Evolutionary conservation across 2,888 invertebrate species (phyloP).

Genomic region (Xestia rhomboidea): DNA sequence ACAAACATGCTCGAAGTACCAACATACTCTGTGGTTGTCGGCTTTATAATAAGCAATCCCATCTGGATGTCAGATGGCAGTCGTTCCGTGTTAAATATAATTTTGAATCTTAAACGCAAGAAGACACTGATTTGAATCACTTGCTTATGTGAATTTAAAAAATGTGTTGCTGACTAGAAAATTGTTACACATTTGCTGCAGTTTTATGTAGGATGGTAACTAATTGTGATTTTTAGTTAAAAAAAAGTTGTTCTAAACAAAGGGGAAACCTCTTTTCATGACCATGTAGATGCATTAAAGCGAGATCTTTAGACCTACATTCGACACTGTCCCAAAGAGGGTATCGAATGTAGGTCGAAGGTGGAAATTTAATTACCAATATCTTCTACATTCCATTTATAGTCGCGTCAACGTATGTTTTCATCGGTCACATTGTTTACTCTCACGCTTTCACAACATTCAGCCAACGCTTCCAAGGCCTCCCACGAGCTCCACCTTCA

Average conservation of each 20-base stretch:
- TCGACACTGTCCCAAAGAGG: not conserved
- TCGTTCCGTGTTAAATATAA: not conserved
- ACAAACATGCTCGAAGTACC: constrained; percentile 3
- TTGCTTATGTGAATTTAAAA: not conserved
- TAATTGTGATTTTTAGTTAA: not conserved
- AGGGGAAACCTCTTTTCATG: not conserved
- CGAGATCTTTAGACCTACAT: too few relatives aligned
- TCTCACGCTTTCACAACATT: constrained; percentile 43
- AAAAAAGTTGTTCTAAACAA: not conserved
- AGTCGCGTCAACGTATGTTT: constrained; percentile 10
- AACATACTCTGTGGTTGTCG: not conserved
- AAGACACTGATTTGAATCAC: constrained; percentile 4
- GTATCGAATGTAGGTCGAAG: constrained; percentile 2
- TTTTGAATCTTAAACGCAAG: not conserved
- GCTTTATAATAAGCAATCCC: constrained; percentile 16
- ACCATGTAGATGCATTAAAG: too few relatives aligned
- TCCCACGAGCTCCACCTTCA: constrained; percentile 33
- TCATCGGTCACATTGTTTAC: constrained; percentile 34
- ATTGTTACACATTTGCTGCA: not conserved
- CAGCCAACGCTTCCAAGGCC: constrained; percentile 26
- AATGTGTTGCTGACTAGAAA: not conserved
- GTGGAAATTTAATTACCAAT: not conserved
- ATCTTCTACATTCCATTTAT: constrained; percentile 15
- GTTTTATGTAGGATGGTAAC: not conserved
- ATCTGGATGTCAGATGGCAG: constrained; percentile 33